Evolutionary conservation across 2,797 vertebrate genomes (phyloP), one percentile per base, ranked within the genome.

Genomic region (Spinibarbus caldwelli): DNA sequence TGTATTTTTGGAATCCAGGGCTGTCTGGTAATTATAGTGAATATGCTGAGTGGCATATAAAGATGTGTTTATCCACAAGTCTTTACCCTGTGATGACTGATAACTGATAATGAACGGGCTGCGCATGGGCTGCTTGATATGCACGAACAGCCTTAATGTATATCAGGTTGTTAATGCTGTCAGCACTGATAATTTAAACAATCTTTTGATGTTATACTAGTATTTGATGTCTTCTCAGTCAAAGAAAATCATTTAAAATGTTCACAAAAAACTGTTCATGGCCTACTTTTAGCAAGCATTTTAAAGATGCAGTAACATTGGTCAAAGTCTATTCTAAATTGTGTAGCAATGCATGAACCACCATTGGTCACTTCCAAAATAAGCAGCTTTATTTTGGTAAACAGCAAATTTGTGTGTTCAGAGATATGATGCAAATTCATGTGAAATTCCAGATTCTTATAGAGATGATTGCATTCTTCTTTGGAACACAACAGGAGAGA

Each of bases 1-100:
- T 85, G 34, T 78, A 85, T 87, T 90, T 88, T 31, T 70, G 84
- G 26, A 66, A 83, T 75, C 47, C 43, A 19, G 43, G 70, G 57
- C 66, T 72, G 75, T 78, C 75, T 84, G 23, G 36, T 52, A 79
- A 6, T 78, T 49, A 78, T n/a, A 47, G 31, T 8, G 36, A 86
- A 82, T 79, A n/a, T 77, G 78, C 75, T 41, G 83, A 77, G 57
- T 78, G 77, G 52, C 62, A 85, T 52, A 67, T 47, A 85, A 80
- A 85, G 57, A 80, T 45, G 43, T 76, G 73, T 87, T 88, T 86
- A 85, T 86, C 78, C 67, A 71, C 54, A 76, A 38, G 36, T 7
- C 31, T 77, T 82, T 31, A 82, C 71, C 38, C 21, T 52, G 64
- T 77, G 54, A 85, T 77, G 82, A 85, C 57, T 80, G 45, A 86